Conservation (phyloP, 2,797 vertebrate genomes). For the Capromys pilorides region DNA sequence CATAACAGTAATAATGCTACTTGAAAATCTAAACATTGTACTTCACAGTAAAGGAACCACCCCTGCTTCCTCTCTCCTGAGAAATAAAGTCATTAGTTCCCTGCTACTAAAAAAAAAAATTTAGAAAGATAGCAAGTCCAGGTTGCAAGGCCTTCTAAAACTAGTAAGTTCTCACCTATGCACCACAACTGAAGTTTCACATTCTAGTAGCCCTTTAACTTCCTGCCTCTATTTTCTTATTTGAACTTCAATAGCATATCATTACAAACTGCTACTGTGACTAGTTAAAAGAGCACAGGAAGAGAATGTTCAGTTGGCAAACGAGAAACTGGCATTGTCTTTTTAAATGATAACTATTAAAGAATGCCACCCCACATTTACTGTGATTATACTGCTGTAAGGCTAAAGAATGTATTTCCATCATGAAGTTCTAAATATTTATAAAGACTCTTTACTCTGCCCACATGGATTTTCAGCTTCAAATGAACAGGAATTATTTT, state of each 20-base stretch:
- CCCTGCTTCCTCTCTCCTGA: neutral
- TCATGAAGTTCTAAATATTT: constrained; percentile 56
- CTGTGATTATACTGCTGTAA: neutral
- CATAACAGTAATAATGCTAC: constrained; percentile 79
- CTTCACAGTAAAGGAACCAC: constrained; percentile 71
- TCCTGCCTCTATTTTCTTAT: constrained; percentile 40
- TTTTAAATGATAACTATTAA: constrained; percentile 58
- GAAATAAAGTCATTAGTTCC: constrained; percentile 61
- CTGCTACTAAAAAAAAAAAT: neutral
- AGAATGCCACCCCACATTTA: constrained; percentile 38
- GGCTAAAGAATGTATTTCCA: constrained; percentile 56
- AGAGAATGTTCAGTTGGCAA: constrained; percentile 55
- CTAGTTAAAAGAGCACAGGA: constrained; percentile 46
- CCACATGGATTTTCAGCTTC: constrained; percentile 43
- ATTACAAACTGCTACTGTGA: constrained; percentile 41
- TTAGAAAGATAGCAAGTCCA: neutral
- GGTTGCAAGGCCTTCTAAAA: constrained; percentile 45
- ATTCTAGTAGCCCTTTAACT: constrained; percentile 20
- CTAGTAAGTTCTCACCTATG: constrained; percentile 48
- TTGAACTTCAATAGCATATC: constrained; percentile 53
- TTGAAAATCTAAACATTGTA: constrained; percentile 82
- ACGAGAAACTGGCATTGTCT: constrained; percentile 15
- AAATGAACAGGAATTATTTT: constrained; percentile 25
- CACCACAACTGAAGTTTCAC: neutral
- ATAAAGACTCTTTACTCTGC: constrained; percentile 36